Conservation (phyloP, 2,888 invertebrate genomes). For the Endotricha flammealis region DNA sequence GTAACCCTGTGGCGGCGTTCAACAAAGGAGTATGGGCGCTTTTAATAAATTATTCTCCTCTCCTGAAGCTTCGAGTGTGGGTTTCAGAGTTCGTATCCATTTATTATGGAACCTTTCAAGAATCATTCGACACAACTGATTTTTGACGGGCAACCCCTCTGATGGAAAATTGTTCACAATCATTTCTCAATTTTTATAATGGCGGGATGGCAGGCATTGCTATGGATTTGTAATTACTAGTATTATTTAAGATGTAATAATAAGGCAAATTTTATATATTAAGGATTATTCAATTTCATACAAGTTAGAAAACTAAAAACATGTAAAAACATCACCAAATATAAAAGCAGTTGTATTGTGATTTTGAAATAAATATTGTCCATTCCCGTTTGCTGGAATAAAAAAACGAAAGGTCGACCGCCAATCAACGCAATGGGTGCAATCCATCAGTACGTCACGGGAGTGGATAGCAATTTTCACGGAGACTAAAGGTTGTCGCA, state of each 20-base stretch:
- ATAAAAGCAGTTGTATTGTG: background rate
- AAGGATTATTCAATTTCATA: no score
- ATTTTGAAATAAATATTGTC: slow-evolving; percentile 1
- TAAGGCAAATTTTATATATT: no score
- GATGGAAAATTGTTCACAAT: background rate
- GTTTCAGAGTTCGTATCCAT: slow-evolving; percentile 39
- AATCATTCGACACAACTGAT: slow-evolving; percentile 38
- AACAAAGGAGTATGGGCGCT: slow-evolving; percentile 49
- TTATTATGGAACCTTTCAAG: slow-evolving; percentile 38
- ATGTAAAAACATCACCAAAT: background rate
- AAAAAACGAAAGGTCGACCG: slow-evolving; percentile 29
- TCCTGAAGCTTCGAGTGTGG: slow-evolving; percentile 43
- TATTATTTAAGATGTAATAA: no score
- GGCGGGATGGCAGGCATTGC: background rate
- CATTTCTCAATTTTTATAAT: background rate
- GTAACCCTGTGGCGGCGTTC: slow-evolving; percentile 37
- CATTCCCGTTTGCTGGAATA: background rate
- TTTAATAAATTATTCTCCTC: slow-evolving; percentile 64
- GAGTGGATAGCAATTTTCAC: slow-evolving; percentile 5
- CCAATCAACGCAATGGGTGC: slow-evolving; percentile 57
- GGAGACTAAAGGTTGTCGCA: no score
- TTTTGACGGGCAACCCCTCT: slow-evolving; percentile 22
- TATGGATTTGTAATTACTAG: no score
- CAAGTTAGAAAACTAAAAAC: no score
- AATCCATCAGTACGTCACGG: slow-evolving; percentile 51